Base-by-base conservation (phyloP, 2,888 invertebrate species). In the Agriopis marginaria region DNA sequence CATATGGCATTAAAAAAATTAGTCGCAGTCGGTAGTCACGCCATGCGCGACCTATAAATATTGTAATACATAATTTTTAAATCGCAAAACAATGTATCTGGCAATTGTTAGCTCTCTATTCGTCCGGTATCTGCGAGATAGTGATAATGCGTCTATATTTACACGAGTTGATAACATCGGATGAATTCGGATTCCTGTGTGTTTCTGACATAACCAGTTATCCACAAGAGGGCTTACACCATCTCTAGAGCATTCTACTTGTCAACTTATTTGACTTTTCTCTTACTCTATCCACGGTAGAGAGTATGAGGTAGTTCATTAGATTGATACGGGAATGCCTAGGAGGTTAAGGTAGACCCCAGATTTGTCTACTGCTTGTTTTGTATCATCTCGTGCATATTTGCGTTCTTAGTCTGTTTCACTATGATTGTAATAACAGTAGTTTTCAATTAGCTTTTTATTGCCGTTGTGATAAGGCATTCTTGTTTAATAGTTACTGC, bases 131-230 rank as follows among this genome's bases (percentile, higher is more conserved):
- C 66, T 60, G 12, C 39, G 44, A 62, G 66, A 59, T 49, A 64
- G 12, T 65, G 65, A 70, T 71, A 68, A 63, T 61, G 59, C 50
- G 60, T 49, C 42, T 70, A 71, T 69, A 58, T 68, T 66, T 72
- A 66, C 60, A 17, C 23, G 10, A 32, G 23, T 49, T 62, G 70
- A 68, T 68, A 74, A 68, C 58, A 14, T 39, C 39, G 40, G 8
- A 42, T 49, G 60, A 68, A 50, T 14, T 39, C 39, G 40, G 8
- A 42, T 49, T 55, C 49, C 42, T 12, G n/a, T 45, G 14, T 10
- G 59, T 59, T 44, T 45, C 44, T 39, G 51, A 44, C 49, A 12
- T 53, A 45, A 58, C 42, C 9, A 14, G 32, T 39, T 47, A 32
- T 49, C 14, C 59, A 42, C 32, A 32, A 5, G 32, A 32, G 5